Evolutionary conservation across 2,888 invertebrate species (phyloP).

Genomic region (Hoplodrina ambigua): DNA sequence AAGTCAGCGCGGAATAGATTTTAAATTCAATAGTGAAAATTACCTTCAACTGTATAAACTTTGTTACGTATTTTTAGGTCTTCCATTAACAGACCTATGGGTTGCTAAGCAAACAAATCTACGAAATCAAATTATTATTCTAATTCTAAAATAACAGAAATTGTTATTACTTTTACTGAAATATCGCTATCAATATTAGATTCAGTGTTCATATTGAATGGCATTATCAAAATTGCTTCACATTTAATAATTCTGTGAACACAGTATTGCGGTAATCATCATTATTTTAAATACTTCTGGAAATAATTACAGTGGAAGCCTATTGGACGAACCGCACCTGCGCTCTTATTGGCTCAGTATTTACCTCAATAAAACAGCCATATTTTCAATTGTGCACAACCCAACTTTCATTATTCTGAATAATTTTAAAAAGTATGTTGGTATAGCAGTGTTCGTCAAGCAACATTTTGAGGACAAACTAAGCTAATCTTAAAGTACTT

Average conservation of each 20-base stretch:
- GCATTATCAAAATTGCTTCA: neutral
- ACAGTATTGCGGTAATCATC: conserved; percentile 29
- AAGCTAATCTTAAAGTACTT: conserved; percentile 6
- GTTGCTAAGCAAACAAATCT: conserved; percentile 13
- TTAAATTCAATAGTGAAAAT: neutral
- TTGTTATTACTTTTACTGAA: conserved; percentile 4
- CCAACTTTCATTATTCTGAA: conserved; percentile 39
- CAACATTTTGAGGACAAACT: conserved; percentile 28
- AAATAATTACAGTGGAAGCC: conserved; percentile 54
- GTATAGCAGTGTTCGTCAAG: conserved; percentile 5
- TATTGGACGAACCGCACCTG: conserved; percentile 54
- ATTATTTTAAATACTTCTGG: conserved; percentile 46
- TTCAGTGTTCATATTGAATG: neutral
- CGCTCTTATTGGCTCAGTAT: conserved; percentile 50
- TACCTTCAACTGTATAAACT: neutral
- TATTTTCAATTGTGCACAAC: conserved; percentile 23
- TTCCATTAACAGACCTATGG: neutral
- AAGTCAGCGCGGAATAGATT: neutral
- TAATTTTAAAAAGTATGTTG: conserved; percentile 18
- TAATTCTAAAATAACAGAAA: conserved; percentile 2
- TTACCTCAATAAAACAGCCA: conserved; percentile 35
- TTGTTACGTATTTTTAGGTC: neutral
- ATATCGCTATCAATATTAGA: neutral
- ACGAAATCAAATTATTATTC: conserved; percentile 1
- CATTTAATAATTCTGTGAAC: conserved; percentile 5